phyloP scores from a whole-genome alignment of 2,797 vertebrate species.

The Scolopax bukidnonensis region DNA sequence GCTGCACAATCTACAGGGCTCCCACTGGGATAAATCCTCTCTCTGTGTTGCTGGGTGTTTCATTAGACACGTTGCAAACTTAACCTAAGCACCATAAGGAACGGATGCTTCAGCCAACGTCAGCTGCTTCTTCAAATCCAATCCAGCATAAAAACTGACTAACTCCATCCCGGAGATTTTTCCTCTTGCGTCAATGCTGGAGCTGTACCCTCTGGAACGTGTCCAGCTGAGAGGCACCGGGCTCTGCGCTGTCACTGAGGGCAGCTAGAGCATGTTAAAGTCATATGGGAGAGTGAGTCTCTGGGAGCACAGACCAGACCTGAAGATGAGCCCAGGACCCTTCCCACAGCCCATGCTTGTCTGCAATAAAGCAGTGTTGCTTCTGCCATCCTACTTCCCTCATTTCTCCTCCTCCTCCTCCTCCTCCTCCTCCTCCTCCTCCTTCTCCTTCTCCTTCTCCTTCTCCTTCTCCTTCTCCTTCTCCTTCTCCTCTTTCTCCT shows the following conservation, averaged over 20 bases:
- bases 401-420: background rate
- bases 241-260: background rate
- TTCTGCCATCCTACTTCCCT: background rate
- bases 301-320: background rate
- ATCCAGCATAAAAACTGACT: constrained; percentile 46
- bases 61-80: background rate
- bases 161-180: constrained; percentile 37
- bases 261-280: background rate
- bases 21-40: background rate
- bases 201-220: background rate
- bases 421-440: background rate
- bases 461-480: too few relatives aligned
- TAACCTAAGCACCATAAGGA: background rate
- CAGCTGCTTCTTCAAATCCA: constrained; percentile 47
- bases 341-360: background rate
- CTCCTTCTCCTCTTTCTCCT: background rate
- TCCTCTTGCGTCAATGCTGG: background rate
- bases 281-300: background rate
- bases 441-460: background rate
- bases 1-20: background rate
- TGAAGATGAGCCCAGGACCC: background rate
- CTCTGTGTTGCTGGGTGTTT: background rate
- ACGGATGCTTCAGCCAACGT: background rate
- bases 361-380: background rate
- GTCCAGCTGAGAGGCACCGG: background rate